These are phyloP conservation scores for Sebastes fasciatus DNA, from an alignment of 2,113 vertebrate genomes.

Conservation along the genomic window DNA sequence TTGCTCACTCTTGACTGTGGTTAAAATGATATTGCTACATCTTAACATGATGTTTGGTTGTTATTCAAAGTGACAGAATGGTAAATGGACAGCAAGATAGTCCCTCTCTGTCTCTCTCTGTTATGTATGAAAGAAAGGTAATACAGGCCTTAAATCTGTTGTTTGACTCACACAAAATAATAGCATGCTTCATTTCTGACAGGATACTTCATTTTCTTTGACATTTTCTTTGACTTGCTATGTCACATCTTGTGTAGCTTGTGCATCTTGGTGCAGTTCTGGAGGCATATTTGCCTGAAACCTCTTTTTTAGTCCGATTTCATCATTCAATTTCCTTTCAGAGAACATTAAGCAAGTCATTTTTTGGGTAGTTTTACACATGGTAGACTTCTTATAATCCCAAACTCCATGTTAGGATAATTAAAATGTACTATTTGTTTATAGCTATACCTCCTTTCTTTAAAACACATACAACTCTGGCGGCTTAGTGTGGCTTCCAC, in stretches of 20 bases:
- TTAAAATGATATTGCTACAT: not conserved
- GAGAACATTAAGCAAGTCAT: not conserved
- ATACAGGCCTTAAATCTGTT: constrained; percentile 8
- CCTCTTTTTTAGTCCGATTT: not conserved
- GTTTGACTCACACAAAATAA: not conserved
- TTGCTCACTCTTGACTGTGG: not conserved
- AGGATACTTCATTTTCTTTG: constrained; percentile 31
- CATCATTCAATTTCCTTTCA: not conserved
- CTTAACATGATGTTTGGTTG: not conserved
- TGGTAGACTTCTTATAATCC: not conserved
- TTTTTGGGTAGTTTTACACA: not conserved
- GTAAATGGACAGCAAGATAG: not conserved
- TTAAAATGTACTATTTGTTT: not conserved
- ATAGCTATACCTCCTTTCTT: not conserved
- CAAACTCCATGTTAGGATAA: not conserved
- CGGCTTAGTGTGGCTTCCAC: not conserved
- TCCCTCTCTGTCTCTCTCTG: not conserved
- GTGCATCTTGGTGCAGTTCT: not conserved
- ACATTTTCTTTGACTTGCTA: constrained; percentile 20
- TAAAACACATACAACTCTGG: not conserved
- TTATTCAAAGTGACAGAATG: not conserved
- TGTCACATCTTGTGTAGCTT: not conserved
- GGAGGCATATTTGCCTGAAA: constrained; percentile 33
- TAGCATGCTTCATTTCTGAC: constrained; percentile 13
- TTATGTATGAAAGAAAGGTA: constrained; percentile 11